Evolutionary conservation across 2,113 vertebrate genomes (phyloP), one percentile per base, ranked within the genome.

Genomic region (Hylia prasina): DNA sequence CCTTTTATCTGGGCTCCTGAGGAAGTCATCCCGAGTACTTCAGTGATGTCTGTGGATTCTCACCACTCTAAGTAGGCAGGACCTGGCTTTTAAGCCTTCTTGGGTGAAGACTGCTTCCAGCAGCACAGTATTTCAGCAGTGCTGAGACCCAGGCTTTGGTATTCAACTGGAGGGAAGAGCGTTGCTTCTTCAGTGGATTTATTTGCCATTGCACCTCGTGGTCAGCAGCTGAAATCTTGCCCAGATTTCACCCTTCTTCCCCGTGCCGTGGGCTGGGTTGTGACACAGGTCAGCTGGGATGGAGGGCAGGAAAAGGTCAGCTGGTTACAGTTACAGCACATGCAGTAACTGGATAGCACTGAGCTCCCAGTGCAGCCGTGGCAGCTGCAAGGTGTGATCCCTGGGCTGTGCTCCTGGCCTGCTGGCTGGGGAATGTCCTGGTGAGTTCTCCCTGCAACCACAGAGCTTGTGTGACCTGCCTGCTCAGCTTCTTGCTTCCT

Each of bases 281-380:
- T 91, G 77, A 7, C 50, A 22, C 27, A n/a, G 87, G 13, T 40
- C 21, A 51, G 69, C 48, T 71, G 20, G 23, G 70, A 15, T 63
- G 60, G 72, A 75, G 57, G 30, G 13, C n/a, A 51, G 63, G 65
- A 13, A 94, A 97, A 97, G 96, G 97, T 96, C 94, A 91, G 22
- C 58, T 61, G 45, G 81, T 66, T 97, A 30, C 13, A 51, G 65
- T 97, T 97, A 91, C 76, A 90, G 84, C 68, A 33, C 63, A 19
- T 76, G 37, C 58, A 91, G 97, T 96, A 97, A 97, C 23, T 70
- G 70, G 92, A 97, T 61, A 93, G 86, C 78, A 44, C 21, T 13
- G 30, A 65, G 51, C 73, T 87, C 47, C 4, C 37, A 1, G 37
- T 66, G 12, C 42, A 42, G 82, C 70, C 60, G 20, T 16, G 21